A percentile compares a stretch with the other conserved stretches of the same genome.
phyloP scores from a whole-genome alignment of 2,888 invertebrate genomes.

The Tanytarsus gracilentus region DNA sequence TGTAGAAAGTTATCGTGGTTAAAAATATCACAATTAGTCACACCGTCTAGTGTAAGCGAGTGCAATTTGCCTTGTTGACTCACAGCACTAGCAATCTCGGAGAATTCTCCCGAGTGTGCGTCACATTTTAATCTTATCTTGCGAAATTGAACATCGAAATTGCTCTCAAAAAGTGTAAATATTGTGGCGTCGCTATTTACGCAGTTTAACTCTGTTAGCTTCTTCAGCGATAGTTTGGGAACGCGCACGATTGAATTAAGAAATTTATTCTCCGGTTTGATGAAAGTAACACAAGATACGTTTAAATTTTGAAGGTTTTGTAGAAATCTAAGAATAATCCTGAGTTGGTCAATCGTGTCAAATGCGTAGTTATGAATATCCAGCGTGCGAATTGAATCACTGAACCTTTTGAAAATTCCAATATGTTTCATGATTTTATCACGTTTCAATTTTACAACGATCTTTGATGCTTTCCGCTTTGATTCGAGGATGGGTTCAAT shows the following conservation, averaged over 20 bases:
- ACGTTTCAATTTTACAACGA: not conserved
- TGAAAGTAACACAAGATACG: not conserved
- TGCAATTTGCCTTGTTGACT: not conserved
- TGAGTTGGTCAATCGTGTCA: constrained; percentile 13
- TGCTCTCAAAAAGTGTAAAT: constrained; percentile 5
- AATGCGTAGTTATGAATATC: constrained; percentile 10
- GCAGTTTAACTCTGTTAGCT: not conserved
- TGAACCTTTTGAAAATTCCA: not conserved
- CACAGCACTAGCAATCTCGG: constrained; percentile 13
- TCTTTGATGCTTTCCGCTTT: not conserved
- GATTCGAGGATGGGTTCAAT: constrained; percentile 15
- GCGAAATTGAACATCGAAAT: not conserved
- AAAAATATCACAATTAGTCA: constrained; percentile 10
- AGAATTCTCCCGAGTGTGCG: not conserved
- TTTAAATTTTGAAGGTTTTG: not conserved
- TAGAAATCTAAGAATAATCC: not conserved
- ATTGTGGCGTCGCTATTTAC: constrained; percentile 10
- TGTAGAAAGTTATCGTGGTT: not conserved
- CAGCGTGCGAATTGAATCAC: not conserved
- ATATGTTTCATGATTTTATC: constrained; percentile 11
- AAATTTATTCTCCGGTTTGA: constrained; percentile 8
- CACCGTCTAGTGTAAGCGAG: not conserved
- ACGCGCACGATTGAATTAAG: constrained; percentile 19
- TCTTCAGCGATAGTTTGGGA: not conserved
- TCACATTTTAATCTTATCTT: constrained; percentile 13